phyloP scores from a whole-genome alignment of 2,113 vertebrate species.

The Jacana jacana region DNA sequence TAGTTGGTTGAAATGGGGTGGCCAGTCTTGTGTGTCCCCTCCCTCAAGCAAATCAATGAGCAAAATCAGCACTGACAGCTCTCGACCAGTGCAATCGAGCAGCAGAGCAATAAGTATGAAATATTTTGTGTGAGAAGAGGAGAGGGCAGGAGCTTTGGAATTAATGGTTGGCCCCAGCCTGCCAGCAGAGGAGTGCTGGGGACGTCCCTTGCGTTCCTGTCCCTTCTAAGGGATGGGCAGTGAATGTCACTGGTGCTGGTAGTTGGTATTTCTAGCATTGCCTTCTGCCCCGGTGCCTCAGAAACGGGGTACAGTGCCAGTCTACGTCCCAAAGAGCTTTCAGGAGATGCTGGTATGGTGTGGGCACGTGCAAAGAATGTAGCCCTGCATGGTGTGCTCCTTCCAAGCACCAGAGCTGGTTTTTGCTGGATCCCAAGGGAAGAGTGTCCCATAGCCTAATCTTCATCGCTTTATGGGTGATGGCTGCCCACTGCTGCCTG shows the following conservation, averaged over 20 bases:
- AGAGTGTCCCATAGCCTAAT: too few species aligned
- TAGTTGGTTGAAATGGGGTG: too few species aligned
- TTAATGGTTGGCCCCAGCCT: too few species aligned
- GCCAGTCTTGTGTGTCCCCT: background rate
- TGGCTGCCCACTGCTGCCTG: accelerated
- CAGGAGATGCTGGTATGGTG: accelerated
- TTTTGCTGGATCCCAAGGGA: too few species aligned
- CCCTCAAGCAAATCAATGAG: background rate
- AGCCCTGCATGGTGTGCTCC: background rate
- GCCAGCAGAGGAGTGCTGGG: accelerated
- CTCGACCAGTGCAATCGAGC: background rate
- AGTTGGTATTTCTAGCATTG: accelerated
- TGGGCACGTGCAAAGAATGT: accelerated
- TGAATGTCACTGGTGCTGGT: accelerated
- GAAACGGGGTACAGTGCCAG: background rate
- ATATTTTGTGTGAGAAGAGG: background rate
- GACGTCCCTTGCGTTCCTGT: accelerated
- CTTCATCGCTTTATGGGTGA: background rate
- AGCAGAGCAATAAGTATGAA: background rate
- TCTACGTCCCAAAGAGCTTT: background rate
- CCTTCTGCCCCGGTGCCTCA: background rate
- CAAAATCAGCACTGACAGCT: background rate
- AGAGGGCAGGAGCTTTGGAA: background rate
- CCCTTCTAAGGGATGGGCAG: accelerated
- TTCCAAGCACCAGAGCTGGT: too few species aligned